A percentile compares a stretch with the other conserved stretches of the same genome.
Conservation (phyloP, 2,888 invertebrate species). For the Pseudolycoriella hygida region DNA sequence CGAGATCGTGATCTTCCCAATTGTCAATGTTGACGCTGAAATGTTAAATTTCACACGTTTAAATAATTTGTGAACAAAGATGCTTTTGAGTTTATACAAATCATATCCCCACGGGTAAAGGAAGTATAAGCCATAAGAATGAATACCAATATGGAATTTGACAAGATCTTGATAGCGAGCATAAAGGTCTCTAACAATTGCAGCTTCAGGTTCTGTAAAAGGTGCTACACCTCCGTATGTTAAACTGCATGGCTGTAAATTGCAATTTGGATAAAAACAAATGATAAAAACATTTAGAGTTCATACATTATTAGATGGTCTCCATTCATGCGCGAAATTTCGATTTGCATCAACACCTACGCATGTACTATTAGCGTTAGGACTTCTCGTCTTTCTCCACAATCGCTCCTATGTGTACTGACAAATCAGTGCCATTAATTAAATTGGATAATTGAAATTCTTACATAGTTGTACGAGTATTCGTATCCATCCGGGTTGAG, state of each 20-base stretch:
- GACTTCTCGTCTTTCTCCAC: slow-evolving; percentile 52
- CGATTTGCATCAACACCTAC: slow-evolving; percentile 57
- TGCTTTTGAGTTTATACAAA: too few relatives aligned
- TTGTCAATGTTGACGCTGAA: slow-evolving; percentile 5
- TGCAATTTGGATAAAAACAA: background rate
- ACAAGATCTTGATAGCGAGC: slow-evolving; percentile 30
- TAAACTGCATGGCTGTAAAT: slow-evolving; percentile 31
- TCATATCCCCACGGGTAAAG: slow-evolving; percentile 50
- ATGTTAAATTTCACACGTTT: too few relatives aligned
- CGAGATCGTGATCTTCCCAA: slow-evolving; percentile 4
- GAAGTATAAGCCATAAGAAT: slow-evolving; percentile 53
- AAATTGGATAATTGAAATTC: slow-evolving; percentile 9
- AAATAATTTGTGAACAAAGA: too few relatives aligned
- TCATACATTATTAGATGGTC: slow-evolving; percentile 23
- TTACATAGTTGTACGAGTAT: slow-evolving; percentile 32
- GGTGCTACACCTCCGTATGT: slow-evolving; percentile 39
- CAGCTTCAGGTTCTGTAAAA: slow-evolving; percentile 50
- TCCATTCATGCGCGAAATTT: slow-evolving; percentile 57
- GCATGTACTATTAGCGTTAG: slow-evolving; percentile 29
- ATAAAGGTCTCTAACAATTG: slow-evolving; percentile 38
- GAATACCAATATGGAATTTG: slow-evolving; percentile 51
- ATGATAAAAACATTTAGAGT: too few relatives aligned
- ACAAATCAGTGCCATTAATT: background rate
- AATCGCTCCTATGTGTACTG: slow-evolving; percentile 22
- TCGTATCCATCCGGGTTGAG: slow-evolving; percentile 58